These are phyloP conservation scores for Sesia bembeciformis DNA, from an alignment of 2,888 invertebrate species.

Conservation along the genomic window DNA sequence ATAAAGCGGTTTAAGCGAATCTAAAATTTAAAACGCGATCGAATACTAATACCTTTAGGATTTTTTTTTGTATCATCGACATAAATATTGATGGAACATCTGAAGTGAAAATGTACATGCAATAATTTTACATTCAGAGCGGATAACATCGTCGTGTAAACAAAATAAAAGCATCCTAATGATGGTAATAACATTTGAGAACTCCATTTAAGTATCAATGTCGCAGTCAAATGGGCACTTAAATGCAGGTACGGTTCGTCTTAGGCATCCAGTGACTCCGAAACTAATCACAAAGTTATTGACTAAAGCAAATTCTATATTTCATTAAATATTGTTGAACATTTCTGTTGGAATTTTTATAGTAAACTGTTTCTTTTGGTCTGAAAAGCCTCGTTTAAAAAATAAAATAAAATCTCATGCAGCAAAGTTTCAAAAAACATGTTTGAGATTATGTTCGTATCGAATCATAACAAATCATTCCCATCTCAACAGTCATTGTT, in stretches of 20 bases:
- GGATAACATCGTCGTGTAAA: background rate
- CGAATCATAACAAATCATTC: constrained; percentile 38
- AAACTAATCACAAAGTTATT: too few species aligned
- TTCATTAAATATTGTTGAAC: too few species aligned
- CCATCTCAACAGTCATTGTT: constrained; percentile 43
- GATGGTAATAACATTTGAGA: background rate
- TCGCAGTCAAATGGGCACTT: too few species aligned
- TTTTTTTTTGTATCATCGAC: constrained; percentile 52
- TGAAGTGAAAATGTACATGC: constrained; percentile 35
- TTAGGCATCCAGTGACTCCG: too few species aligned
- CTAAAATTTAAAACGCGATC: constrained; percentile 69
- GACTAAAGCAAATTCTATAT: too few species aligned
- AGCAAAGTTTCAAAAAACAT: background rate
- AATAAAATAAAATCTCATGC: too few species aligned
- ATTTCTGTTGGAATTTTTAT: too few species aligned
- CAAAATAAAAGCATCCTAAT: background rate
- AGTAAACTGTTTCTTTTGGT: too few species aligned
- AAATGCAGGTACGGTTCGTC: too few species aligned
- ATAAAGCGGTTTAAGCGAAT: constrained; percentile 69
- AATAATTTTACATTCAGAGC: background rate
- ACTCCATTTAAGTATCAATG: background rate
- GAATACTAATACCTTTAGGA: constrained; percentile 61
- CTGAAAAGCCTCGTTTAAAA: too few species aligned
- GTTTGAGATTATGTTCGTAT: constrained; percentile 13
- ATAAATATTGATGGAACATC: constrained; percentile 57